Conservation (phyloP, 2,113 vertebrate species). For the Mirounga angustirostris region DNA sequence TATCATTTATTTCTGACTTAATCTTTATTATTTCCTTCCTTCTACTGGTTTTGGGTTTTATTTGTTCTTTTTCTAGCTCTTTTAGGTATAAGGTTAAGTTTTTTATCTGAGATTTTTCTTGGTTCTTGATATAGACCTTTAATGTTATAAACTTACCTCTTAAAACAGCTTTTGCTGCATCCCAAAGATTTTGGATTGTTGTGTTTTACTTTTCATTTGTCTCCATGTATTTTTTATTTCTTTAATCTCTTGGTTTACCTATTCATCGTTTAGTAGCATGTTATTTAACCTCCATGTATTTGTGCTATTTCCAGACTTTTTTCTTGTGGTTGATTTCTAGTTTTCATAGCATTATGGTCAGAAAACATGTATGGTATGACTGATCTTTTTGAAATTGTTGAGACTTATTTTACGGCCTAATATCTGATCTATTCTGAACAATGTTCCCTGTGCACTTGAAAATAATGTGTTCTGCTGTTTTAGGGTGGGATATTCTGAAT, state of each 20-base stretch:
- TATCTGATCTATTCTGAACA: background rate
- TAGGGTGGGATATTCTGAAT: background rate
- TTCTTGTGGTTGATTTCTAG: background rate
- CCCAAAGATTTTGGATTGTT: background rate
- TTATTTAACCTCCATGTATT: background rate
- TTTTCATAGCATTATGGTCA: background rate
- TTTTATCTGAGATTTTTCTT: background rate
- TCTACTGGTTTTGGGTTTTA: background rate
- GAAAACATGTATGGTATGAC: background rate
- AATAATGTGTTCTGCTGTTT: background rate
- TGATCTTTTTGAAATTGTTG: too few relatives aligned
- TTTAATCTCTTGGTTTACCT: background rate
- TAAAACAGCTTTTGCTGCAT: background rate
- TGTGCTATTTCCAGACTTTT: background rate
- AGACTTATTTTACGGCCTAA: background rate
- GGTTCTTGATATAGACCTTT: too few relatives aligned
- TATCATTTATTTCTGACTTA: background rate
- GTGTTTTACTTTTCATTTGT: background rate
- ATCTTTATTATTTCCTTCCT: background rate
- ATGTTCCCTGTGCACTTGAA: background rate
- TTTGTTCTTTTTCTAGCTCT: background rate
- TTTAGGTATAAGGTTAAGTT: background rate
- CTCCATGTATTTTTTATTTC: background rate
- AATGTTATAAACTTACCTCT: background rate
- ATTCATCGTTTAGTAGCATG: background rate